phyloP scores from a whole-genome alignment of 2,888 invertebrate species.

The Hedya salicella region DNA sequence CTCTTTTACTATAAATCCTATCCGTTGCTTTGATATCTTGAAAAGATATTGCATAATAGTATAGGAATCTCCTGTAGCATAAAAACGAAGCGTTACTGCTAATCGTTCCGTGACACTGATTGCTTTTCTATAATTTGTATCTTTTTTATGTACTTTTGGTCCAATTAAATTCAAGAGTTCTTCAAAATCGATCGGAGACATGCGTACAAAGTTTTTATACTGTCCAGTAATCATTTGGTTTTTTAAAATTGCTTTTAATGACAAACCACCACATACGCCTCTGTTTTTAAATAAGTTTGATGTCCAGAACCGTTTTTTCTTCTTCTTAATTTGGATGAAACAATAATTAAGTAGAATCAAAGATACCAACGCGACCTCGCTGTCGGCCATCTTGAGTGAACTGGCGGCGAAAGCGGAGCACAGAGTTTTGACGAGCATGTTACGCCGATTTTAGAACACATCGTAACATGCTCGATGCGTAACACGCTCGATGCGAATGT shows the following conservation, averaged over 20 bases:
- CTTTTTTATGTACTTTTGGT: conserved; percentile 13
- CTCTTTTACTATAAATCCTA: no score
- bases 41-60: no score
- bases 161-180: conserved; percentile 42
- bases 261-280: conserved; percentile 44
- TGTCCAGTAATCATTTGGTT: conserved; percentile 14
- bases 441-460: conserved; percentile 5
- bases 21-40: no score
- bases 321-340: conserved; percentile 49
- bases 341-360: conserved; percentile 47
- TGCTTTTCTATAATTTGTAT: conserved; percentile 10
- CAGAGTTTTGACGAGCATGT: no score
- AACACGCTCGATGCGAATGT: conserved; percentile 11
- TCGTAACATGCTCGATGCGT: not conserved
- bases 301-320: conserved; percentile 48
- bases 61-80: no score
- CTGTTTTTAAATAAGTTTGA: conserved; percentile 48
- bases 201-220: conserved; percentile 49
- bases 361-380: conserved; percentile 35
- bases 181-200: conserved; percentile 48
- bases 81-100: no score
- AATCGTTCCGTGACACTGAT: no score
- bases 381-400: conserved; percentile 35
- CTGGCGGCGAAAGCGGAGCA: no score
- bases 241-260: conserved; percentile 33